These are phyloP conservation scores for Phenganax marumi DNA, from an alignment of 92 coral and sea anemone species.

Conservation along the genomic window DNA sequence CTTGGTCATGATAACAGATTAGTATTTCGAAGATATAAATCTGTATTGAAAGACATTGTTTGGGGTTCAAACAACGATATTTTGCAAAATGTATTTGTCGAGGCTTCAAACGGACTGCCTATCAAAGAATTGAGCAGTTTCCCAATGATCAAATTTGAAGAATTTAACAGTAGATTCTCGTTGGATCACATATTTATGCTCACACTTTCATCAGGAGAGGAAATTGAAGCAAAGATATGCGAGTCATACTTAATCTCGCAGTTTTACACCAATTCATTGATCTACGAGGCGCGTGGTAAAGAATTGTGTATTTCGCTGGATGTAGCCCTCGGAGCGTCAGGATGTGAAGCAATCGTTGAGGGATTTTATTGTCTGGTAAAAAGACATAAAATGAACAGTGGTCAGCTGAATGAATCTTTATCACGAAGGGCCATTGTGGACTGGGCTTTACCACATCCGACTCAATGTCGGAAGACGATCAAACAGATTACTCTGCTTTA, in stretches of 20 bases:
- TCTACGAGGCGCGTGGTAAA: background rate
- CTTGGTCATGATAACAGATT: conserved; percentile 1
- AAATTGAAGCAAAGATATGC: background rate
- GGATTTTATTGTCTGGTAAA: conserved; percentile 5
- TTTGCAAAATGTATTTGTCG: background rate
- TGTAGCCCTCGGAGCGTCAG: conserved; percentile 10
- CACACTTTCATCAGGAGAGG: conserved; percentile 4
- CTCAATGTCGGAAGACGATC: background rate
- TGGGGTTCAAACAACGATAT: background rate
- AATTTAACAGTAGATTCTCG: background rate
- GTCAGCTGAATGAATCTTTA: background rate
- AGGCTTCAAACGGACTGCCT: background rate
- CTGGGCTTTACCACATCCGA: too few species aligned
- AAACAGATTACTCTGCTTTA: background rate
- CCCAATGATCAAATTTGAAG: background rate
- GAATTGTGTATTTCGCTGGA: background rate
- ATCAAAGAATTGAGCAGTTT: background rate
- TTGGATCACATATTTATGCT: background rate
- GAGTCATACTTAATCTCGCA: background rate
- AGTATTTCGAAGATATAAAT: background rate
- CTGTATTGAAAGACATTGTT: background rate
- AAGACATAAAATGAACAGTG: background rate
- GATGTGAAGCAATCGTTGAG: background rate
- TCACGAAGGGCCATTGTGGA: background rate
- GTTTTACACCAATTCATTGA: background rate